Evolutionary conservation across 2,113 vertebrate genomes (phyloP).

Genomic region (Lepisosteus osseus): DNA sequence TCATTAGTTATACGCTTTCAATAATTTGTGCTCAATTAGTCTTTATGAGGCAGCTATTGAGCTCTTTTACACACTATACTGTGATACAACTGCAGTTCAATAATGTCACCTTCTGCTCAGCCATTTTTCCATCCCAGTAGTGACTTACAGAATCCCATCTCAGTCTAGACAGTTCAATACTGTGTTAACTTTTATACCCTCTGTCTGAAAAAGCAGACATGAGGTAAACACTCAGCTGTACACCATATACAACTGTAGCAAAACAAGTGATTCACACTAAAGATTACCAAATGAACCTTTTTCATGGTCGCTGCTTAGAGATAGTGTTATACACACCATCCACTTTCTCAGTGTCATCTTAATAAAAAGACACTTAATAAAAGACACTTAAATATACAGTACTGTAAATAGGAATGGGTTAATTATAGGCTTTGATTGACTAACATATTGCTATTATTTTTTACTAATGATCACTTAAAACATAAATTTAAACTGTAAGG

Average conservation of each 20-base stretch:
- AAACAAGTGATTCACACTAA: background rate
- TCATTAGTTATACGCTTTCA: slow-evolving; percentile 1
- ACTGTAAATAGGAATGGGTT: no score
- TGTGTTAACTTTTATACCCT: slow-evolving; percentile 67
- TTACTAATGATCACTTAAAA: no score
- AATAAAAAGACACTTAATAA: no score
- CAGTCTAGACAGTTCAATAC: slow-evolving; percentile 66
- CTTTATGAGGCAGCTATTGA: slow-evolving; percentile 34
- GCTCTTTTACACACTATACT: slow-evolving; percentile 28
- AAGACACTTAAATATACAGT: no score
- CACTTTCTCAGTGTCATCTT: no score
- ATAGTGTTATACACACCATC: no score
- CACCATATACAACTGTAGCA: background rate
- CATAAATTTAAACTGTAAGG: no score
- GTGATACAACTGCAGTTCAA: slow-evolving; percentile 31
- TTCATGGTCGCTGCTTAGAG: no score
- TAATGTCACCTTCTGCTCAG: slow-evolving; percentile 55
- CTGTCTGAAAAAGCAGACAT: slow-evolving; percentile 65
- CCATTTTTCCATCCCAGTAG: slow-evolving; percentile 55
- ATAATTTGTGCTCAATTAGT: slow-evolving; percentile 22
- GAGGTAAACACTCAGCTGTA: slow-evolving; percentile 39
- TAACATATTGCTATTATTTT: no score
- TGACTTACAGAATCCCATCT: slow-evolving; percentile 49
- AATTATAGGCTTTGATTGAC: no score
- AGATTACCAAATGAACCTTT: no score